These are phyloP conservation scores for Lagodon rhomboides DNA, from an alignment of 2,797 vertebrate species.

Conservation along the genomic window DNA sequence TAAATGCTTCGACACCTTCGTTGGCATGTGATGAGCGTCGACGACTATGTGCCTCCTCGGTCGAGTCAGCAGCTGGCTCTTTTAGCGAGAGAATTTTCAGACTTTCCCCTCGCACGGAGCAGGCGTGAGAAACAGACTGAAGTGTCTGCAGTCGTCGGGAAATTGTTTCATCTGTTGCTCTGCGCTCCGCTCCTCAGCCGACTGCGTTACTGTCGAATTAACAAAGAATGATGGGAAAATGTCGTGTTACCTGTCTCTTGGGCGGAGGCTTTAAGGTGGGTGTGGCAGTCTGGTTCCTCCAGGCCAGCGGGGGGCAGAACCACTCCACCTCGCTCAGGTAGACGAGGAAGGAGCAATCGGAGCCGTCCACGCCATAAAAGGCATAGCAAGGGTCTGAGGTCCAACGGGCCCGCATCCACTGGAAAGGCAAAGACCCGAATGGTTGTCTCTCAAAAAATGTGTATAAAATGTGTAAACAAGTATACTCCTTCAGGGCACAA, in stretches of 20 bases:
- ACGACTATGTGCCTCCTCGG: background rate
- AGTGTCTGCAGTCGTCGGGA: background rate
- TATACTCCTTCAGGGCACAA: background rate
- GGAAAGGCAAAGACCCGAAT: conserved; percentile 24
- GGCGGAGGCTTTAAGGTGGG: conserved; percentile 81
- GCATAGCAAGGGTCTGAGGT: conserved; percentile 97
- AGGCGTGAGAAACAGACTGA: conserved; percentile 14
- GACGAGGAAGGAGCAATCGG: conserved; percentile 96
- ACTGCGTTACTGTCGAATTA: background rate
- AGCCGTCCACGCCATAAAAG: conserved; percentile 96
- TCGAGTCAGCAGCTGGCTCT: background rate
- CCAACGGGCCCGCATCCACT: conserved; percentile 98
- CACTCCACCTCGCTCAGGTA: conserved; percentile 98
- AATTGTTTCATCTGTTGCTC: background rate
- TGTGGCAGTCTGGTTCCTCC: conserved; percentile 89
- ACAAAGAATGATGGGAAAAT: background rate
- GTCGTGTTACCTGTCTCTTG: conserved; percentile 85
- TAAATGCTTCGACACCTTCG: background rate
- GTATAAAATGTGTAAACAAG: too few species aligned
- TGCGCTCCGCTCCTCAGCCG: background rate
- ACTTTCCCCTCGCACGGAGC: background rate
- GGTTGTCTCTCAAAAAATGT: background rate
- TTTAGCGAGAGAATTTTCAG: background rate
- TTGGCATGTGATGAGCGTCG: background rate
- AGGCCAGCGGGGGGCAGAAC: conserved; percentile 94